phyloP scores from a whole-genome alignment of 2,888 invertebrate species.

The Dysmachus trigonus region DNA sequence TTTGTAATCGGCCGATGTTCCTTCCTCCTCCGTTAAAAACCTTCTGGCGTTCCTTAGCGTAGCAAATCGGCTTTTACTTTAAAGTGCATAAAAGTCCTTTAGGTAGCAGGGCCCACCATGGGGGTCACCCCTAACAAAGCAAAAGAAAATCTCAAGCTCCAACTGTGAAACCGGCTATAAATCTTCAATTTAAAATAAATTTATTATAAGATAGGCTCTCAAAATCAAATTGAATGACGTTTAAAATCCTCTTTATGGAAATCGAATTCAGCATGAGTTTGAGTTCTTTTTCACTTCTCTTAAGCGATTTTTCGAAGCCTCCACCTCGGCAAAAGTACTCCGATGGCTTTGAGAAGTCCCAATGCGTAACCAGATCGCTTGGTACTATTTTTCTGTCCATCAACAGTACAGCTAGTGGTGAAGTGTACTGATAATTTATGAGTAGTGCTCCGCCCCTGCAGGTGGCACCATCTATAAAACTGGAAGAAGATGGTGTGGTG shows the following conservation, averaged over 20 bases:
- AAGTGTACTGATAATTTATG: conserved; percentile 15
- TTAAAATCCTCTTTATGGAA: not conserved
- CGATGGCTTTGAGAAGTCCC: not conserved
- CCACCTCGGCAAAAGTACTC: not conserved
- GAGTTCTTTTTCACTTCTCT: not conserved
- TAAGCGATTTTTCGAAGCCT: not conserved
- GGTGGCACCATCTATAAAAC: not conserved
- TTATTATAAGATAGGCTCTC: not conserved
- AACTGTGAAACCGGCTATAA: no score
- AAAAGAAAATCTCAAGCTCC: no score
- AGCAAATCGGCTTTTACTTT: no score
- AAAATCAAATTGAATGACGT: not conserved
- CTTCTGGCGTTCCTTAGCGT: no score
- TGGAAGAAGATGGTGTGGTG: not conserved
- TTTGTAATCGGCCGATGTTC: no score
- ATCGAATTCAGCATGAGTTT: not conserved
- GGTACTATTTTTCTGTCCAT: not conserved
- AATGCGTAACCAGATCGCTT: not conserved
- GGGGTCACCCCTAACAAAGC: no score
- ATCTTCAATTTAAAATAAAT: not conserved
- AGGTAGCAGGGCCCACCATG: no score
- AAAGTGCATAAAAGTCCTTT: no score
- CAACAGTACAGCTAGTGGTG: not conserved
- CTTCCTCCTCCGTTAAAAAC: no score
- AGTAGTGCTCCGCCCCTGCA: not conserved